Evolutionary conservation across 1,140 invertebrate genomes (phyloP).

Genomic region (Lordiphosa collinella): DNA sequence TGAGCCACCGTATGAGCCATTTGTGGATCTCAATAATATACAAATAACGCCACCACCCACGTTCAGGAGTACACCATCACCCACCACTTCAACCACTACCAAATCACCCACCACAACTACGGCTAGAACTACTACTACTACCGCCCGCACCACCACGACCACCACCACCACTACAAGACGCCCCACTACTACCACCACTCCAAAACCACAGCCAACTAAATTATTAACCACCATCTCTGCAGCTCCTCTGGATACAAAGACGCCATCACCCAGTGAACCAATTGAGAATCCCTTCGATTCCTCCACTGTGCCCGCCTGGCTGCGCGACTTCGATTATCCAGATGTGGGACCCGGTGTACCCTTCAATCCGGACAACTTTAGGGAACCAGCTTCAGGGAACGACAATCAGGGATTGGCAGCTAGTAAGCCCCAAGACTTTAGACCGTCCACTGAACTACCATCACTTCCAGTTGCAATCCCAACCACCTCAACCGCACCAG

Average conservation of each 20-base stretch:
- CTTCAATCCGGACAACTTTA: constrained; percentile 62
- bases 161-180: constrained; percentile 55
- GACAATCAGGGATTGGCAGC: constrained; percentile 16
- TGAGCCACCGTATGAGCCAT: constrained; percentile 68
- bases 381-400: constrained; percentile 8
- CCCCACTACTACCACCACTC: constrained; percentile 31
- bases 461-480: constrained; percentile 10
- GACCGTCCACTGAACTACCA: constrained; percentile 12
- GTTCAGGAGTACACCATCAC: constrained; percentile 1
- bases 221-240: constrained; percentile 37
- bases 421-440: constrained; percentile 54
- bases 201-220: constrained; percentile 26
- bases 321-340: constrained; percentile 72
- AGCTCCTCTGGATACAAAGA: constrained; percentile 34
- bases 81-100: constrained; percentile 1
- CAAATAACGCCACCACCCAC: constrained; percentile 52
- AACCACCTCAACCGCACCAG: constrained; percentile 12
- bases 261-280: constrained; percentile 17
- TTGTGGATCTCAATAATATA: constrained; percentile 59
- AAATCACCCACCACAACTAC: constrained; percentile 18
- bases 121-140: constrained; percentile 15
- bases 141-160: constrained; percentile 28
- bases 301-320: constrained; percentile 66
- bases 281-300: constrained; percentile 67
- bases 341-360: constrained; percentile 75